phyloP scores from a whole-genome alignment of 1,140 invertebrate species.

The Pseudomyrmex sp. region DNA sequence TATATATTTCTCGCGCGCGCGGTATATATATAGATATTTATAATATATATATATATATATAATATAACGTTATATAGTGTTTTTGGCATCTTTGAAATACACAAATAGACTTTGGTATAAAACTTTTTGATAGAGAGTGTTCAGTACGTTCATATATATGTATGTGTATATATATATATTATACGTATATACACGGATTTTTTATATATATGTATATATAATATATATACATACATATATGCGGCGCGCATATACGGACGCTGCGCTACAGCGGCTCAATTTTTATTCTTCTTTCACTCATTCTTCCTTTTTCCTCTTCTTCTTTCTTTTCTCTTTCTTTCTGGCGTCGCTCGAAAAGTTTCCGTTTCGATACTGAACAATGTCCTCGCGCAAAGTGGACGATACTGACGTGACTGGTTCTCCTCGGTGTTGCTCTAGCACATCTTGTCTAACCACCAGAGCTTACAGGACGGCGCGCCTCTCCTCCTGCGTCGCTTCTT shows the following conservation, averaged over 20 bases:
- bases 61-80: conserved; percentile 85
- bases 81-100: conserved; percentile 89
- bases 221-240: conserved; percentile 12
- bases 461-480: conserved; percentile 82
- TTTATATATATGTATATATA: too few species aligned
- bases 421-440: conserved; percentile 80
- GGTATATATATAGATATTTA: conserved; percentile 73
- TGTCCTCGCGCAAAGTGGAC: conserved; percentile 48
- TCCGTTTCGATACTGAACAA: conserved; percentile 64
- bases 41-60: conserved; percentile 68
- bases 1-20: conserved; percentile 70
- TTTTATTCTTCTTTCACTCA: neutral
- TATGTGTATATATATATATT: too few species aligned
- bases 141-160: conserved; percentile 66
- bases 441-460: conserved; percentile 85
- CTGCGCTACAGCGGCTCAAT: conserved; percentile 18
- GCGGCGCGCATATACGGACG: conserved; percentile 50
- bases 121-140: conserved; percentile 82
- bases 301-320: neutral
- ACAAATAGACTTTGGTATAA: conserved; percentile 89
- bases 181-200: too few species aligned
- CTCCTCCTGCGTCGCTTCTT: conserved; percentile 88
- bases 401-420: conserved; percentile 29
- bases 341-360: conserved; percentile 55
- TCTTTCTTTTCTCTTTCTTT: neutral